Percentiles rank a stretch among this genome's conserved stretches.
Evolutionary conservation across 2,888 invertebrate genomes (phyloP).

Genomic region (Drosophila kuntzei): DNA sequence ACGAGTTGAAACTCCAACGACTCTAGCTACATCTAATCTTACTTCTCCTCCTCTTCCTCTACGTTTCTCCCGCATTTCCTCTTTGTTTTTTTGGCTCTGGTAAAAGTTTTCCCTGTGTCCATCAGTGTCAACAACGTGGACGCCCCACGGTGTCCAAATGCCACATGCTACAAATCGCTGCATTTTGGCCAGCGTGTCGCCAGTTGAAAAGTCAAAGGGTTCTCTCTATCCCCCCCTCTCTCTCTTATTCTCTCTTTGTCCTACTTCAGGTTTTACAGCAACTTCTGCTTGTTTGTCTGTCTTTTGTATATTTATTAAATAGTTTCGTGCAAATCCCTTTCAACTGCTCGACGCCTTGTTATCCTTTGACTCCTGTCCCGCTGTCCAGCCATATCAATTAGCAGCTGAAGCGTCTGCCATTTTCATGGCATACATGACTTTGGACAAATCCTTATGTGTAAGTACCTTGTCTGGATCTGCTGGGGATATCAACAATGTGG

Average conservation of each 20-base stretch:
- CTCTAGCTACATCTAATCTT: not conserved
- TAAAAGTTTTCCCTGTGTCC: slow-evolving; percentile 59
- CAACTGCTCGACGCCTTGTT: slow-evolving; percentile 51
- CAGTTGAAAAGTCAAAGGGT: slow-evolving; percentile 63
- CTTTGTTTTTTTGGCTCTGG: slow-evolving; percentile 21
- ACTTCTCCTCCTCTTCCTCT: not conserved
- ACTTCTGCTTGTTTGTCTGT: slow-evolving; percentile 13
- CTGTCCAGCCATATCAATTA: slow-evolving; percentile 47
- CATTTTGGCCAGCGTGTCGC: slow-evolving; percentile 48
- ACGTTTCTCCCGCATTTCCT: slow-evolving; percentile 7
- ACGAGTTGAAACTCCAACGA: slow-evolving; percentile 9
- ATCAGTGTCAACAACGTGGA: slow-evolving; percentile 62
- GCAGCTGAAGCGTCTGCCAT: slow-evolving; percentile 19
- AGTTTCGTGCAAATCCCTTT: slow-evolving; percentile 62
- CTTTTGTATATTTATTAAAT: slow-evolving; percentile 56
- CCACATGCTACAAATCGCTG: slow-evolving; percentile 59
- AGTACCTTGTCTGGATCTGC: slow-evolving; percentile 30
- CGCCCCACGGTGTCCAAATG: slow-evolving; percentile 54
- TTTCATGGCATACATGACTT: slow-evolving; percentile 41
- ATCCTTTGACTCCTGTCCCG: slow-evolving; percentile 10
- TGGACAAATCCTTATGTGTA: slow-evolving; percentile 41
- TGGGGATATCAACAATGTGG: slow-evolving; percentile 14
- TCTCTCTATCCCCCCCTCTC: not conserved
- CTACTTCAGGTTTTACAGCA: not conserved
- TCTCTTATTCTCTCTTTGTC: not conserved